phyloP scores from a whole-genome alignment of 1,140 invertebrate genomes.

The Brachionus angularis region DNA sequence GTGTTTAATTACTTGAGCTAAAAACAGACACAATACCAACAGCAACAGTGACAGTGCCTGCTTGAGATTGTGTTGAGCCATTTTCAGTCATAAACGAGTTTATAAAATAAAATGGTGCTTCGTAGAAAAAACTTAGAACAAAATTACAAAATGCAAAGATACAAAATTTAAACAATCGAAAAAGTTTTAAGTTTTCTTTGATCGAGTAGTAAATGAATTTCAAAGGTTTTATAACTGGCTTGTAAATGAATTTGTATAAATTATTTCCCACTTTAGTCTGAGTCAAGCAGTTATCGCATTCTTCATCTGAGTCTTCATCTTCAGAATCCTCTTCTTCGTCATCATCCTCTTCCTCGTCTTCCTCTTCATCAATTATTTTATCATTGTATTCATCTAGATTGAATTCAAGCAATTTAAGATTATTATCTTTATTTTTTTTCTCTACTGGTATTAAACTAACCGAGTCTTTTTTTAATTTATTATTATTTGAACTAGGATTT shows the following conservation, averaged over 20 bases:
- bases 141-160: constrained; percentile 42
- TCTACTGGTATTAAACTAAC: no score
- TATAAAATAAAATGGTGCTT: constrained; percentile 38
- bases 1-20: constrained; percentile 32
- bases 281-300: constrained; percentile 37
- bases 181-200: constrained; percentile 28
- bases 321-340: constrained; percentile 12
- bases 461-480: no score
- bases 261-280: constrained; percentile 4
- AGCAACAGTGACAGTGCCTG: constrained; percentile 5
- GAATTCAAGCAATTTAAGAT: no score
- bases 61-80: constrained; percentile 15
- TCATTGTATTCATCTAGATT: no score
- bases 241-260: neutral
- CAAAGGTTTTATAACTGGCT: neutral
- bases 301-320: neutral
- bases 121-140: constrained; percentile 43
- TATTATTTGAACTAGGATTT: neutral
- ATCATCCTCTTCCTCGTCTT: neutral
- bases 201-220: constrained; percentile 35
- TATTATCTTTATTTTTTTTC: no score
- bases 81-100: constrained; percentile 36
- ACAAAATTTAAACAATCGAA: constrained; percentile 22
- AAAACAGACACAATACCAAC: constrained; percentile 35
- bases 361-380: neutral